Percentiles rank a stretch among this genome's conserved stretches.
Conservation (phyloP, 2,113 vertebrate species). For the Brachionichthys hirsutus region DNA sequence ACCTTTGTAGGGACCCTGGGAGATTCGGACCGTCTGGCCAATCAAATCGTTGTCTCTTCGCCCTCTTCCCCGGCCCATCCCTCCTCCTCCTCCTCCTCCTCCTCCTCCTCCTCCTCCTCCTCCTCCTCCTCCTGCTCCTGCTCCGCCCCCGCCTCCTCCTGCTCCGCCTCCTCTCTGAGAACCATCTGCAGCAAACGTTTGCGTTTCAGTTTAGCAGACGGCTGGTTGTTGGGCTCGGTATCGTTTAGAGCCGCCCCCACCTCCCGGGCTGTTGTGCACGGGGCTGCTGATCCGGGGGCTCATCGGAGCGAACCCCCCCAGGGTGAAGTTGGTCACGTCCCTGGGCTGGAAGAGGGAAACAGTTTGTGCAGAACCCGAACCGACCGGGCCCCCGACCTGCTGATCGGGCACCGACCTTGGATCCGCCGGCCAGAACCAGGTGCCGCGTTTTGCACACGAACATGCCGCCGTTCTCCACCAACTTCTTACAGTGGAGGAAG, state of each 20-base stretch:
- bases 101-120: conserved; percentile 72
- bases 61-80: conserved; percentile 87
- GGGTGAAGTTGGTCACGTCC: conserved; percentile 91
- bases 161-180: conserved; percentile 73
- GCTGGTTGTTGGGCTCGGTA: no score
- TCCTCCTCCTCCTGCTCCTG: conserved; percentile 84
- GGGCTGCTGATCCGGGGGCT: conserved; percentile 95
- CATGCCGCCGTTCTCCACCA: conserved; percentile 96
- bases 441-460: conserved; percentile 93
- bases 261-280: conserved; percentile 89
- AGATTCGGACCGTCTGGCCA: conserved; percentile 93
- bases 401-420: conserved; percentile 79
- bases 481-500: conserved; percentile 96
- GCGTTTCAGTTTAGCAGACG: no score
- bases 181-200: conserved; percentile 53
- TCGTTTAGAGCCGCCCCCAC: no score
- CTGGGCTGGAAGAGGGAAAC: conserved; percentile 78
- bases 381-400: no score
- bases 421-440: conserved; percentile 89
- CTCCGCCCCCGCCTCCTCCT: conserved; percentile 84
- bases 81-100: conserved; percentile 74
- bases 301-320: conserved; percentile 91
- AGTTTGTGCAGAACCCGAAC: no score
- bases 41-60: conserved; percentile 93
- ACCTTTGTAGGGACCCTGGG: conserved; percentile 96